These are phyloP conservation scores for Stenotaenia linearis DNA, from an alignment of 2,888 invertebrate genomes.

Conservation along the genomic window DNA sequence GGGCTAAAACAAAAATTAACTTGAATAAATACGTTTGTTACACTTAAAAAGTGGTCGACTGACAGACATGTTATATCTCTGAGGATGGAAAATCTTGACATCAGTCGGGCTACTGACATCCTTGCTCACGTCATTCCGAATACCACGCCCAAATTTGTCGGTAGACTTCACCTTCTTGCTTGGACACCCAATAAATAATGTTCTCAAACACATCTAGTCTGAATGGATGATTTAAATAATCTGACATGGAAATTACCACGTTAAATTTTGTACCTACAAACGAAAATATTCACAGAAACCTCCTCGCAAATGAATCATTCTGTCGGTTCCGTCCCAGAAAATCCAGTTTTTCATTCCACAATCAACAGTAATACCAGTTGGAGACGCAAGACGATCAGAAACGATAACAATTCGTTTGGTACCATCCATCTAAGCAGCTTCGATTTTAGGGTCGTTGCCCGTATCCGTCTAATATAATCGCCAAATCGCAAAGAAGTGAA, in stretches of 20 bases:
- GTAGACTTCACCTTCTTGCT: conserved; percentile 77
- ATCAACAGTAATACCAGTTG: conserved; percentile 85
- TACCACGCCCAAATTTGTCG: conserved; percentile 93
- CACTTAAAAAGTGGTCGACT: background rate
- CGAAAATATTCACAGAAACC: conserved; percentile 35
- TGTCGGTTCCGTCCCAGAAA: conserved; percentile 77
- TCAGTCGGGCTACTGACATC: conserved; percentile 80
- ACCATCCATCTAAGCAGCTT: conserved; percentile 70
- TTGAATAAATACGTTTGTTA: background rate
- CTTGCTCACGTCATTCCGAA: conserved; percentile 72
- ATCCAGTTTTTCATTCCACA: conserved; percentile 80
- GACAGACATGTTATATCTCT: conserved; percentile 66
- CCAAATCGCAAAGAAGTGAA: no score
- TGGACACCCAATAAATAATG: conserved; percentile 85
- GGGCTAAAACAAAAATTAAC: no score
- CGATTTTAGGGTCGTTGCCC: conserved; percentile 78
- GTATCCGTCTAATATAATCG: conserved; percentile 86
- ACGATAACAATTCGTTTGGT: conserved; percentile 60
- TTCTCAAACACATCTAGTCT: conserved; percentile 92
- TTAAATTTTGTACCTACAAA: no score
- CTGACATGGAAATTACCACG: background rate
- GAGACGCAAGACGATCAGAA: conserved; percentile 73
- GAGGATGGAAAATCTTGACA: conserved; percentile 77
- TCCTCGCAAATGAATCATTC: conserved; percentile 67
- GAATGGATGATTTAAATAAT: conserved; percentile 59